Conservation (phyloP, 35 echinoderm and acorn worm species). For the Patiria miniata region DNA sequence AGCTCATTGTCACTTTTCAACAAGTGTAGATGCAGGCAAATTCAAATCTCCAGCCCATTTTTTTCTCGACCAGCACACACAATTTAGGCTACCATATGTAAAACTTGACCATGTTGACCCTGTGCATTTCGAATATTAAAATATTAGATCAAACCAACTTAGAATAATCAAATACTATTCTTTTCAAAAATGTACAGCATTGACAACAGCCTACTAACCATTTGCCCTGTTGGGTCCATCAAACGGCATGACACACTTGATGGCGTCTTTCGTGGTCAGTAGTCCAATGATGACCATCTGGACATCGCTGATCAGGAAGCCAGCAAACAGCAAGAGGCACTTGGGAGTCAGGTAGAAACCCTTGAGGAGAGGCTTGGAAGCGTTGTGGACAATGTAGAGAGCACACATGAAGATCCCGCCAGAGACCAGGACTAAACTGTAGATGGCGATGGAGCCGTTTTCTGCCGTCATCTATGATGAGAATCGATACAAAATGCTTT, state of each 20-base stretch:
- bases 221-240: neutral
- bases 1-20: no score
- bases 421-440: neutral
- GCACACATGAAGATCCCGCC: neutral
- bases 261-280: neutral
- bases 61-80: no score
- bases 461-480: neutral
- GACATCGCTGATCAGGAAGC: conserved; percentile 1
- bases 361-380: neutral
- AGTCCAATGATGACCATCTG: conserved; percentile 17
- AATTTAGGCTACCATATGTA: no score
- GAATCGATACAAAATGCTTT: no score
- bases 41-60: no score
- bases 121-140: no score
- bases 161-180: no score
- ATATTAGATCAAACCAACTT: no score
- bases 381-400: neutral
- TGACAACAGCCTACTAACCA: neutral
- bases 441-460: neutral
- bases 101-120: no score
- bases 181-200: no score
- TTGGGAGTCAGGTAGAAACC: conserved; percentile 5
- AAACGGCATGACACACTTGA: neutral
- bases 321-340: conserved; percentile 3
- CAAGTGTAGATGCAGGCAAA: no score